A percentile compares a stretch with the other conserved stretches of the same genome.
phyloP scores from a whole-genome alignment of 2,797 vertebrate genomes.

The Spinus olivaceus region DNA sequence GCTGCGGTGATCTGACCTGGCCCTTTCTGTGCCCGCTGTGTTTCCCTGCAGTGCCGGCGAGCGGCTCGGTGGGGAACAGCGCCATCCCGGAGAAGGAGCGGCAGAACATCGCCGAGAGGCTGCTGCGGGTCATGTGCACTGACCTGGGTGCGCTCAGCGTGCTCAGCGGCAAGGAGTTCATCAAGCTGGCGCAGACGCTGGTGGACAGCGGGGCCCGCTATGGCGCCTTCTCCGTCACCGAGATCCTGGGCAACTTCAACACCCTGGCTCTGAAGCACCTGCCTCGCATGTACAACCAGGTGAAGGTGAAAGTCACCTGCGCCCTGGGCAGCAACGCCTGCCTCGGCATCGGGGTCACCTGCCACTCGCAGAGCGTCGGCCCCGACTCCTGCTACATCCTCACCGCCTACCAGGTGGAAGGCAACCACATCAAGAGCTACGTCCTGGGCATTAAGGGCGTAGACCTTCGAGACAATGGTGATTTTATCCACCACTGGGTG shows the following conservation, averaged over 20 bases:
- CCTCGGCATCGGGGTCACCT: constrained; percentile 93
- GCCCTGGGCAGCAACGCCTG: constrained; percentile 93
- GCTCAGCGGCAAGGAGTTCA: constrained; percentile 94
- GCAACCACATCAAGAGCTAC: constrained; percentile 90
- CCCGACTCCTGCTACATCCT: constrained; percentile 92
- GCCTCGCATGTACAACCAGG: constrained; percentile 99
- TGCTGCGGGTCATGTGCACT: constrained; percentile 93
- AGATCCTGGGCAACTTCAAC: constrained; percentile 95
- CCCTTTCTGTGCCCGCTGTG: neutral
- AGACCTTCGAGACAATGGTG: constrained; percentile 88
- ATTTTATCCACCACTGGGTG: constrained; percentile 97
- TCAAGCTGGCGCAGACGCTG: constrained; percentile 96
- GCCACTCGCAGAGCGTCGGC: constrained; percentile 91
- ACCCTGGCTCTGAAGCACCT: constrained; percentile 93
- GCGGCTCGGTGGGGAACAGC: constrained; percentile 76
- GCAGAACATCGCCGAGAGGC: constrained; percentile 93
- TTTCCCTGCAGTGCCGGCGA: constrained; percentile 63
- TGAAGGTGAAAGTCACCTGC: constrained; percentile 98
- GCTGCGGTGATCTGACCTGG: neutral
- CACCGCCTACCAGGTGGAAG: constrained; percentile 94
- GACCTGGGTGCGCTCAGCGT: constrained; percentile 91
- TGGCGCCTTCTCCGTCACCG: constrained; percentile 92
- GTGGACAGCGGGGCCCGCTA: constrained; percentile 96
- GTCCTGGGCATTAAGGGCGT: constrained; percentile 92
- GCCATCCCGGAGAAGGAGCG: constrained; percentile 94